These are phyloP conservation scores for Epizoanthus scotinus DNA, from an alignment of 92 coral and sea anemone genomes.

Conservation along the genomic window DNA sequence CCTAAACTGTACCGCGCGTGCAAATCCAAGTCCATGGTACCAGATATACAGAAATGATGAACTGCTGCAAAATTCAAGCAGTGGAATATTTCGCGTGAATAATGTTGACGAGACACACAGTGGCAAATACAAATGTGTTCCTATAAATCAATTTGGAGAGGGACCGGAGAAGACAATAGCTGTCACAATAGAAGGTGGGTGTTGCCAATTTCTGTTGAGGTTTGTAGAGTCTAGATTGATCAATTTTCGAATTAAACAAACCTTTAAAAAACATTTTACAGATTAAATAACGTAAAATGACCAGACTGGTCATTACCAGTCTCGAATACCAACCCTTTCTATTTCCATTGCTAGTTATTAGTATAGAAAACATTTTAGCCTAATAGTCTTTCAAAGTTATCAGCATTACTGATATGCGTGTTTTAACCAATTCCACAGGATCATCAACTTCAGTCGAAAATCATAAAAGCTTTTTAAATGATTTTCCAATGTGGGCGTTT, in stretches of 20 bases:
- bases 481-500: constrained; percentile 57
- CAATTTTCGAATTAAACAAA: too few relatives aligned
- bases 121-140: constrained; percentile 61
- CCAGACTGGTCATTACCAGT: too few relatives aligned
- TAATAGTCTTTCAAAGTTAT: too few relatives aligned
- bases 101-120: constrained; percentile 38
- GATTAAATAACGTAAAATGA: too few relatives aligned
- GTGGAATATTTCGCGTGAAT: constrained; percentile 36
- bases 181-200: constrained; percentile 50
- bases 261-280: too few relatives aligned
- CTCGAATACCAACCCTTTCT: too few relatives aligned
- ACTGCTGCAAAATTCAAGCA: constrained; percentile 44
- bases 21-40: constrained; percentile 55
- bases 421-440: not conserved
- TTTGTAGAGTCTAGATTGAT: not conserved
- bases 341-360: too few relatives aligned
- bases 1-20: constrained; percentile 55
- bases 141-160: constrained; percentile 44
- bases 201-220: not conserved
- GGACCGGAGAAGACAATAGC: constrained; percentile 46
- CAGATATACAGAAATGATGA: constrained; percentile 43
- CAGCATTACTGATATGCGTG: too few relatives aligned
- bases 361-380: too few relatives aligned
- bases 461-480: not conserved
- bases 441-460: not conserved